Percentiles rank a stretch among this genome's conserved stretches.
Conservation (phyloP, 1,140 invertebrate genomes). For the Heliconius melpomene region DNA sequence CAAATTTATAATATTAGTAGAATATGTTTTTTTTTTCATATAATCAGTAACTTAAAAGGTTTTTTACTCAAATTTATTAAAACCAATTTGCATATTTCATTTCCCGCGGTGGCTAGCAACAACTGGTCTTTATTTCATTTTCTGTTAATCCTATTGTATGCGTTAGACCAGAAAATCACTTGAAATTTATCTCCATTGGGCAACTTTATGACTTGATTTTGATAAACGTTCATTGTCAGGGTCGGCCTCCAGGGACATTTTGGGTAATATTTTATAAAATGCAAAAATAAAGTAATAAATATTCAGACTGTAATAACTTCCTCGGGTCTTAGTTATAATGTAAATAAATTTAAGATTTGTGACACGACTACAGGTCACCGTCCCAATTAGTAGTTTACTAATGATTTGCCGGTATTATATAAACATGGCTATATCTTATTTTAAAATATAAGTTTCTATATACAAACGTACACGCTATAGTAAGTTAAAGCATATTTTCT, state of each 20-base stretch:
- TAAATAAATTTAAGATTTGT: background rate
- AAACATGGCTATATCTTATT: background rate
- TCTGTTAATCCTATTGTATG: constrained; percentile 6
- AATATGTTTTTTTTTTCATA: background rate
- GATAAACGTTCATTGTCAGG: constrained; percentile 46
- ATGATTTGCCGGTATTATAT: background rate
- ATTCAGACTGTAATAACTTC: background rate
- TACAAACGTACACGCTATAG: too few species aligned
- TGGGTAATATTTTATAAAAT: constrained; percentile 8
- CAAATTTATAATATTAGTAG: too few species aligned
- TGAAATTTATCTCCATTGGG: constrained; percentile 59
- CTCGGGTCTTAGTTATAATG: background rate
- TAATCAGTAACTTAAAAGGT: background rate
- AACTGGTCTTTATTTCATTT: constrained; percentile 9
- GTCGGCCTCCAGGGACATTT: background rate
- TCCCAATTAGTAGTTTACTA: background rate
- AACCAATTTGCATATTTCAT: background rate
- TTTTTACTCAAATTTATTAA: background rate
- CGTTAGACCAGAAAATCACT: constrained; percentile 32
- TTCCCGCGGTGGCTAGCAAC: background rate
- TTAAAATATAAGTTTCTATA: too few species aligned
- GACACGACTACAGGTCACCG: background rate
- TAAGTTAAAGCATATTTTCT: too few species aligned
- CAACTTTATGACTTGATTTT: constrained; percentile 52
- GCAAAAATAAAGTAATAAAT: constrained; percentile 1